Evolutionary conservation across 2,113 vertebrate species (phyloP), one percentile per base, ranked within the genome.

Genomic region (Lota lota): DNA sequence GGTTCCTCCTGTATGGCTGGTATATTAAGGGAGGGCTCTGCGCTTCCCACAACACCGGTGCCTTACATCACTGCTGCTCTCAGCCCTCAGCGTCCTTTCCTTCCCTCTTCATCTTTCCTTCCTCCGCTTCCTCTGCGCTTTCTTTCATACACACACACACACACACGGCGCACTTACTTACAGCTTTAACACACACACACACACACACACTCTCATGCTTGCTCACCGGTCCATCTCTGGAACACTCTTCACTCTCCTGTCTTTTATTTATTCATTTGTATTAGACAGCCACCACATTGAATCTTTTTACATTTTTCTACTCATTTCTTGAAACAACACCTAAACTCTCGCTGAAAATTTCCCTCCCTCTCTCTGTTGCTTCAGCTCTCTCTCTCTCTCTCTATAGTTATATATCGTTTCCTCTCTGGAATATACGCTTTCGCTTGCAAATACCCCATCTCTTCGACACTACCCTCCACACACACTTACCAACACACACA

Each of bases 11-110:
- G 28, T 0, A n/a, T 53, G 64, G 11, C 66, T 64, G 63, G 79
- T 83, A 74, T 81, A 81, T 85, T 73, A 85, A 70, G 69, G 47
- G 5, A 69, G 66, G 70, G 28, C 70, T 50, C 59, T 70, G 63
- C 63, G 77, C 74, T 73, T 72, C 50, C 50, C 50, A 66, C 69
- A 69, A 76, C 75, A 81, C 73, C 40, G 17, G 61, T 78, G 82
- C 77, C 80, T 82, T 76, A 82, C 24, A 40, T 63, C 66, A 68
- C 76, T 72, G 57, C 72, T 61, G 66, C 28, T n/a, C 72, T 73
- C 64, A 66, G 68, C 62, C 72, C 56, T 53, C 11, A 19, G 20
- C 73, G 33, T 60, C 61, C 57, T 20, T 28, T 14, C 58, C 19
- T 53, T 24, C 54, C 77, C 50, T 56, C 53, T 71, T 65, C 59